phyloP scores from a whole-genome alignment of 2,797 vertebrate genomes.

The Antrozous pallidus region DNA sequence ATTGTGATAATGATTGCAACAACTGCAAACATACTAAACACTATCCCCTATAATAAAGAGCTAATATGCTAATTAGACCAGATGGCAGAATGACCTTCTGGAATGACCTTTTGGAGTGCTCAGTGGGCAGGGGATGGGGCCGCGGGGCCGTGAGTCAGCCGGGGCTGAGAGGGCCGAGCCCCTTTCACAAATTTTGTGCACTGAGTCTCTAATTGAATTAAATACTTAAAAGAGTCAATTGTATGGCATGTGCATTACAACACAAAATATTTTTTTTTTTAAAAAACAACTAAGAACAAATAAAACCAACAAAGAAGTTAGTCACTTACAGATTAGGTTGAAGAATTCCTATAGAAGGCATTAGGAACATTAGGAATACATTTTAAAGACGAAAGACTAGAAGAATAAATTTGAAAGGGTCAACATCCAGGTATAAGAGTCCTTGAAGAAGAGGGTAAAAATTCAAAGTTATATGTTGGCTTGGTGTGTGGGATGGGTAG shows the following conservation, averaged over 20 bases:
- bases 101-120: too few species aligned
- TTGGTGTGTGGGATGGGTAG: too few species aligned
- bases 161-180: too few species aligned
- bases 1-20: background rate
- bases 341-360: background rate
- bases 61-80: too few species aligned
- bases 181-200: too few species aligned
- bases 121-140: too few species aligned
- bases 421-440: background rate
- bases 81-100: too few species aligned
- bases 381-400: background rate
- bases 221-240: background rate
- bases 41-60: too few species aligned
- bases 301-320: background rate
- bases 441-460: background rate
- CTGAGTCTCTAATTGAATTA: background rate
- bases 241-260: background rate
- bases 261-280: background rate
- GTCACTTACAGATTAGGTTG: background rate
- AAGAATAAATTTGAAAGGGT: background rate
- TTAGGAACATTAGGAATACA: background rate
- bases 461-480: background rate
- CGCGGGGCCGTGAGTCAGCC: too few species aligned
- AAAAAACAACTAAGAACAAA: background rate
- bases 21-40: background rate